A percentile compares a stretch with the other conserved stretches of the same genome.
These are phyloP conservation scores for Philonicus albiceps DNA, from an alignment of 2,888 invertebrate species.

Conservation along the genomic window DNA sequence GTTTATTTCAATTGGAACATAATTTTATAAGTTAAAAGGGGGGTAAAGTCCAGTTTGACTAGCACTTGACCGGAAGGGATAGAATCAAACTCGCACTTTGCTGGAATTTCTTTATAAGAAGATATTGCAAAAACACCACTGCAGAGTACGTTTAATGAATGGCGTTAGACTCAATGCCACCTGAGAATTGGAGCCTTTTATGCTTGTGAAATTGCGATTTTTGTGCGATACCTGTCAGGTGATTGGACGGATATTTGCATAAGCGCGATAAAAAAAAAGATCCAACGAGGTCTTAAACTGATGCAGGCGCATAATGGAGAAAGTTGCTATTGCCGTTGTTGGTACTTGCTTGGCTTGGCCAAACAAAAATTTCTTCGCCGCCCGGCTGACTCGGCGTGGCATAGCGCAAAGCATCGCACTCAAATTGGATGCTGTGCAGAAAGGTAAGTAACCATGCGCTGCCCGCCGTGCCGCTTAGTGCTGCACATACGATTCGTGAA, in stretches of 20 bases:
- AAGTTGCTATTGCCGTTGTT: slow-evolving; percentile 10
- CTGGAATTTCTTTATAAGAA: not conserved
- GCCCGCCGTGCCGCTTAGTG: not conserved
- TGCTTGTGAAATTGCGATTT: not conserved
- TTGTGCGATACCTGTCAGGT: not conserved
- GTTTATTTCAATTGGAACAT: no score
- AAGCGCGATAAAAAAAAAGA: not conserved
- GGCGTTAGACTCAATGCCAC: not conserved
- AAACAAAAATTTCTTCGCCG: slow-evolving; percentile 17
- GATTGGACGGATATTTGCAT: slow-evolving; percentile 7
- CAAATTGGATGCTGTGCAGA: not conserved
- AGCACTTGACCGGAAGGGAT: not conserved
- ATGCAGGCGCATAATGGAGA: slow-evolving; percentile 22
- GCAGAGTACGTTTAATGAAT: not conserved
- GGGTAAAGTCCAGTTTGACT: not conserved
- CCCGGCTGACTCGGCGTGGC: not conserved
- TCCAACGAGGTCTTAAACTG: slow-evolving; percentile 5
- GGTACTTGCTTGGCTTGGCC: not conserved
- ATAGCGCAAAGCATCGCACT: not conserved
- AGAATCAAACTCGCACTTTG: no score
- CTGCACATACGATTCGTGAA: not conserved
- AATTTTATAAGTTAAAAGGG: no score
- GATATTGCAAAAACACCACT: not conserved
- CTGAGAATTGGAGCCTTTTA: not conserved
- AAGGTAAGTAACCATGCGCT: not conserved